These are phyloP conservation scores for Drosophila meridionalis DNA, from an alignment of 2,888 invertebrate genomes.

Conservation along the genomic window DNA sequence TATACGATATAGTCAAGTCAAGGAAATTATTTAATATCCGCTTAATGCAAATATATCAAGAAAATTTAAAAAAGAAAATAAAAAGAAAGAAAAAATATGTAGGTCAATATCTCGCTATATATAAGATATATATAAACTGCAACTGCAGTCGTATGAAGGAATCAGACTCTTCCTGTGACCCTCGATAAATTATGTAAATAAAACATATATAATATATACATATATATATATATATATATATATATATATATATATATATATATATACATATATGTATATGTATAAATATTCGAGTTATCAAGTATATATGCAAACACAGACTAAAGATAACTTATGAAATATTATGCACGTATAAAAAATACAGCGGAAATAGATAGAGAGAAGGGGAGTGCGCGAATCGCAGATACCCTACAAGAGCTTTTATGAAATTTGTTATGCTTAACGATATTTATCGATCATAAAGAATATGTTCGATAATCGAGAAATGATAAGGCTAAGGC, in stretches of 20 bases:
- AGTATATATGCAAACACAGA: background rate
- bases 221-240: background rate
- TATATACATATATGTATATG: background rate
- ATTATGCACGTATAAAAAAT: conserved; percentile 18
- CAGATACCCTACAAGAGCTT: background rate
- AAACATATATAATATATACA: background rate
- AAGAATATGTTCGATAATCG: too few species aligned
- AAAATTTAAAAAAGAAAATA: background rate
- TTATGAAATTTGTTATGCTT: background rate
- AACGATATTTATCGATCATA: too few species aligned
- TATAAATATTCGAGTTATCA: background rate
- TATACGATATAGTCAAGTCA: background rate
- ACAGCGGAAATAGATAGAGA: background rate
- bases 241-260: background rate
- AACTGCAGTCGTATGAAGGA: background rate
- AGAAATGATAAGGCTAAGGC: too few species aligned
- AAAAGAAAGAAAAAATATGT: background rate
- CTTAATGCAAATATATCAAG: background rate
- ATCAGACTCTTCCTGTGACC: conserved; percentile 4
- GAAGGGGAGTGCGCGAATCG: background rate
- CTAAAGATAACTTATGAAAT: conserved; percentile 31
- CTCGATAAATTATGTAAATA: background rate
- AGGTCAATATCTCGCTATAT: background rate
- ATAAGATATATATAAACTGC: background rate
- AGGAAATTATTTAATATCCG: background rate